Conservation (phyloP, 2,888 invertebrate species). For the Neoitamus cyanurus region DNA sequence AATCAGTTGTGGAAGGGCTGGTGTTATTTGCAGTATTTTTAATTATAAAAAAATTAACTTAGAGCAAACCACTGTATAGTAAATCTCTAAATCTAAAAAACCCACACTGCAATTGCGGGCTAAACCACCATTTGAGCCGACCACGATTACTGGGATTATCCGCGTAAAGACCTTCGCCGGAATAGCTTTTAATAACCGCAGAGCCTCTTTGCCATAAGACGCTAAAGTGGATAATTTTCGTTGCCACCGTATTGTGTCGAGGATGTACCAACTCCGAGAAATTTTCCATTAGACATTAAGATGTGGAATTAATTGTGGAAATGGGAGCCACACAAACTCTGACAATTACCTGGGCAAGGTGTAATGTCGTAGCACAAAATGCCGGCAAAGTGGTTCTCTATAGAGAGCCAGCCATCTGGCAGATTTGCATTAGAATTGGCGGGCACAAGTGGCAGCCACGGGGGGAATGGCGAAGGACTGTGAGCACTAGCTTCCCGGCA, state of each 20-base stretch:
- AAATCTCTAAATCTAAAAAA: not conserved
- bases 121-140: not conserved
- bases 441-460: not conserved
- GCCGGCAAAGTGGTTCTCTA: constrained; percentile 14
- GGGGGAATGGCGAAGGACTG: not conserved
- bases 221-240: constrained; percentile 32
- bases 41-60: not conserved
- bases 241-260: constrained; percentile 28
- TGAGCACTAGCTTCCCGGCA: not conserved
- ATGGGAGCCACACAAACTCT: constrained; percentile 29
- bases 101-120: not conserved
- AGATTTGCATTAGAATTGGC: constrained; percentile 44
- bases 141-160: not conserved
- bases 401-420: constrained; percentile 40
- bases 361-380: constrained; percentile 13
- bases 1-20: too few relatives aligned
- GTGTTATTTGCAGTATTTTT: too few relatives aligned
- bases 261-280: constrained; percentile 28
- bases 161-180: not conserved
- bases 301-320: constrained; percentile 40
- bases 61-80: not conserved
- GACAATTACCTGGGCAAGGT: constrained; percentile 24
- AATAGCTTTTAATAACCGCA: constrained; percentile 42
- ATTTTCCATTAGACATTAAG: constrained; percentile 42
- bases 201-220: constrained; percentile 9